Evolutionary conservation across 2,113 vertebrate genomes (phyloP), one percentile per base, ranked within the genome.

Genomic region (Epinephelus fuscoguttatus): DNA sequence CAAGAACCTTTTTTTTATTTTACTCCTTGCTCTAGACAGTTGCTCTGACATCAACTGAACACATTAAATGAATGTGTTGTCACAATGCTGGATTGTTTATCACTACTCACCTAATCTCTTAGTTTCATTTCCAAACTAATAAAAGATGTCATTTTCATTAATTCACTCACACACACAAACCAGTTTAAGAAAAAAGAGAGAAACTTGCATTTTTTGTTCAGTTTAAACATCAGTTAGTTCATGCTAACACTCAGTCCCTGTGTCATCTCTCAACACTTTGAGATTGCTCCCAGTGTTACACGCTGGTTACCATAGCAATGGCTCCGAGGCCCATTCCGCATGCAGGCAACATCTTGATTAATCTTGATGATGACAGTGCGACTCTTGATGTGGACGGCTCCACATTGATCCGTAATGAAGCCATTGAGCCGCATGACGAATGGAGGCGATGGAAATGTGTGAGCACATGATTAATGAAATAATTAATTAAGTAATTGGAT

Each of bases 361-460:
- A 94, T 95, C 92, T 93, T 60, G 81, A 91, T 70, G 93, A 94
- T 93, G 94, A 95, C 95, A 93, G 92, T 89, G 82, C 45, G 79
- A 78, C 86, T 92, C 88, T 93, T 87, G 88, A 93, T 90, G 89
- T 78, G 84, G 89, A 94, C 93, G 81, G 93, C 89, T 92, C 89
- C 89, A 88, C 93, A 93, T 93, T 93, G 95, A 95, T 95, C 92
- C 49, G 86, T 95, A 94, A 95, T 94, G 89, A 94, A 91, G 85
- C 92, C 90, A 94, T 87, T 92, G 92, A 94, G 94, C 88, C 45
- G 84, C 81, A 78, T 94, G 94, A 95, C 87, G 76, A 94, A 95
- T 94, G 92, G 90, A 84, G 81, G 82, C 49, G 70, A 82, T 81
- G 74, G 78, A 92, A 91, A 92, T 93, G 92, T 94, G 90, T 86